Evolutionary conservation across 2,113 vertebrate species (phyloP), one percentile per base, ranked within the genome.

Genomic region (Oncorhynchus kisutch): DNA sequence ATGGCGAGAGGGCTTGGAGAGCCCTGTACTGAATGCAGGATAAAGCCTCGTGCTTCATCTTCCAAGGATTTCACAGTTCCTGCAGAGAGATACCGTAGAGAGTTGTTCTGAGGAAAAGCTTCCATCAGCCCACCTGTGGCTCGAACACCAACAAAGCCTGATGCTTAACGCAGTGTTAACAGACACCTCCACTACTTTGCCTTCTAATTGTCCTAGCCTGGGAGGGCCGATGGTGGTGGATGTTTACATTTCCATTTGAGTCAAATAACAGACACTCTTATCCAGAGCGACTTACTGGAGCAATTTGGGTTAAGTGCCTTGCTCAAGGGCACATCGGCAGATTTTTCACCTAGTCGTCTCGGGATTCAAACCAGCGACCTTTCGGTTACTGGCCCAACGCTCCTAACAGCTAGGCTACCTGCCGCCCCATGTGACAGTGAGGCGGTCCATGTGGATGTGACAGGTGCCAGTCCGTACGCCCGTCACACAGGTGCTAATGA

Each of bases 401-500:
- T 45, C 39, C 39, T 45, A 45, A 45, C 39, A 45, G 39, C 39
- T 45, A 45, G 39, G 9, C 8, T 45, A 45, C 39, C 39, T 45
- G 39, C 39, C 39, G 8, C 39, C 39, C 39, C 39, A 45, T 12
- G 39, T 11, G 39, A 45, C 39, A 45, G 39, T 45, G 39, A 45
- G 39, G 39, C 39, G 2, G 39, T 11, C 39, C 39, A 45, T 45
- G 8, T 11, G 13, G 67, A 31, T 18, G 66, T 77, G 86, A 86
- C 83, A 86, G 25, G 77, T 66, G 25, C 48, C 12, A 14, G 20
- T 20, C 49, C 70, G 24, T 51, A 24, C 9, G 1, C 8, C 11
- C 9, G 29, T 45, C 73, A 78, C 72, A 39, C 83, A 87, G 77
- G 84, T 86, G 85, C 80, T 34, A 76, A 64, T 59, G 71, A 69